Conservation (phyloP, 2,797 vertebrate genomes). For the Aplochiton taeniatus region DNA sequence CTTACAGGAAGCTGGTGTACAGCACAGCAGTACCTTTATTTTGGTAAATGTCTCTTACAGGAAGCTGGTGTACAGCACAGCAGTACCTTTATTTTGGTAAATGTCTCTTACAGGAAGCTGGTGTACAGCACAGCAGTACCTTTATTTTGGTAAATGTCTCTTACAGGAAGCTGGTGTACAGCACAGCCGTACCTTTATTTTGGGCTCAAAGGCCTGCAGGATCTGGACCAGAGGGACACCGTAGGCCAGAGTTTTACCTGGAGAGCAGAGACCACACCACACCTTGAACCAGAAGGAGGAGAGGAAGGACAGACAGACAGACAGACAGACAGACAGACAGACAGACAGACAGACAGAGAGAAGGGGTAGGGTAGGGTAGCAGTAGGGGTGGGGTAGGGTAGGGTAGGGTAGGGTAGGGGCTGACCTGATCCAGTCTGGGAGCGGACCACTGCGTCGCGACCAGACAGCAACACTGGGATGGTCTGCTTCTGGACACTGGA, state of each 20-base stretch:
- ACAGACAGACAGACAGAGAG: conserved; percentile 1
- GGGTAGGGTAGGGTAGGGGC: conserved; percentile 16
- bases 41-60: no score
- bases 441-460: conserved; percentile 86
- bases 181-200: conserved; percentile 77
- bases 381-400: not conserved
- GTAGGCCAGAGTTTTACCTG: conserved; percentile 95
- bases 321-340: conserved; percentile 2
- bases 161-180: no score
- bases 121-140: no score
- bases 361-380: not conserved
- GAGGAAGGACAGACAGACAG: not conserved
- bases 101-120: no score
- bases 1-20: no score
- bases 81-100: no score
- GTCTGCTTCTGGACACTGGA: conserved; percentile 88
- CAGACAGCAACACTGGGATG: conserved; percentile 84
- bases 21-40: no score
- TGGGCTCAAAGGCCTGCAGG: conserved; percentile 83
- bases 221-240: conserved; percentile 88
- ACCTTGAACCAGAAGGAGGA: not conserved
- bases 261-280: not conserved
- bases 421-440: conserved; percentile 96
- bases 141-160: no score
- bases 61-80: no score